Evolutionary conservation across 2,888 invertebrate species (phyloP), one percentile per base, ranked within the genome.

Genomic region (Lasioglossum morio): DNA sequence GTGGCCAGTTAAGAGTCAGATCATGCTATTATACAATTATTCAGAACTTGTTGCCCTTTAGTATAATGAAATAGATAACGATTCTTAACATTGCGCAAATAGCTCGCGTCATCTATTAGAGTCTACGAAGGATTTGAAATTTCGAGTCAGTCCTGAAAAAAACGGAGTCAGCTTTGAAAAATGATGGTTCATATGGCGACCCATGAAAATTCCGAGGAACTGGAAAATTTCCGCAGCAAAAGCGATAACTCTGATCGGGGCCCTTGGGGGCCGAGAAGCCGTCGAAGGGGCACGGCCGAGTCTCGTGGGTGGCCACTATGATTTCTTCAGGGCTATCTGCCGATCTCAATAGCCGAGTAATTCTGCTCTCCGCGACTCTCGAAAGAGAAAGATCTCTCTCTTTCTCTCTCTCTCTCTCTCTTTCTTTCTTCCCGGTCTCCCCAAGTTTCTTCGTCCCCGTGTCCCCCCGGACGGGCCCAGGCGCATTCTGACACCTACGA

Each of bases 301-400:
- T 88, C 87, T 91, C 94, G 94, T 94, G 94, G 94, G 94, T 94
- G 94, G 94, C 91, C 94, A 90, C 93, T 93, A 94, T 94, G 94
- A 94, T 94, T 94, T 93, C 93, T 94, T 92, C 91, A 87, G 88
- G 88, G 91, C 92, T 94, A 94, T 94, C 94, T 92, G 85, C 91
- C 91, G 92, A 94, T 94, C 94, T 94, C 94, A 92, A 94, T 94
- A 94, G 93, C 92, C 92, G 92, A 93, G 93, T 94, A 94, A 94
- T 94, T 94, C 93, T 40, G 69, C 89, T 90, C 89, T 74, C 74
- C 91, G 91, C 91, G 84, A 82, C 90, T 85, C 75, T 82, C 85
- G 46, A 46, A 46, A 46, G 46, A 43, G 43, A 43, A 43, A 43
- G 43, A 43, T 43, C 43, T 77, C 66, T 72, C 53, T 19, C 60